Evolutionary conservation across 2,113 vertebrate species (phyloP).

Genomic region (Penelope pileata): DNA sequence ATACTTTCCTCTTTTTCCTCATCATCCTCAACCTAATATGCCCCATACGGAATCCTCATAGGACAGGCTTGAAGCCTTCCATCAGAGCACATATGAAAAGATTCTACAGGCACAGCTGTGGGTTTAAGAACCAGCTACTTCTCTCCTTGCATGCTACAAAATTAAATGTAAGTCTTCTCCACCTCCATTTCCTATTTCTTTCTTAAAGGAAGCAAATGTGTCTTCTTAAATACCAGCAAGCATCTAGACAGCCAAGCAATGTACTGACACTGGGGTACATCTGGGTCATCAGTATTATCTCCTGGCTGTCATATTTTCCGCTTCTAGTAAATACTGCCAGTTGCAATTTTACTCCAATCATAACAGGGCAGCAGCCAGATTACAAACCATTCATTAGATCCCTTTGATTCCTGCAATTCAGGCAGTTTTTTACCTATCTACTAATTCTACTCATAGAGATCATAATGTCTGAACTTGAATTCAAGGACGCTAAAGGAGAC

Average conservation of each 20-base stretch:
- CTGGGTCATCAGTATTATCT: not conserved
- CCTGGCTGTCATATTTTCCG: not conserved
- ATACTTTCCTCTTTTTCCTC: not conserved
- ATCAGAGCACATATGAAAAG: not conserved
- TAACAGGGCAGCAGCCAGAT: slow-evolving; percentile 1
- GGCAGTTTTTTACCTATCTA: not conserved
- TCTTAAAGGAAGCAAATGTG: not conserved
- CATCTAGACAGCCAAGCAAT: not conserved
- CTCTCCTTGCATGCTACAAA: not conserved
- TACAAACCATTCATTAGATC: slow-evolving; percentile 22
- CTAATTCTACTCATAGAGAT: not conserved
- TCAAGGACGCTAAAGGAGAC: not conserved
- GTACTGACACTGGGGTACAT: not conserved
- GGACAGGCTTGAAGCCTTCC: not conserved
- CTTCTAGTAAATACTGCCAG: not conserved
- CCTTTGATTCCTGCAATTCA: slow-evolving; percentile 2
- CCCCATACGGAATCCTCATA: not conserved
- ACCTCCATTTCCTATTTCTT: not conserved
- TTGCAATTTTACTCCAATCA: not conserved
- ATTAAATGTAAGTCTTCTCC: not conserved
- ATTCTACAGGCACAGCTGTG: not conserved
- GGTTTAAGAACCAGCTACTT: not conserved
- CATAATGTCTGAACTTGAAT: slow-evolving; percentile 5
- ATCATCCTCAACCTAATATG: not conserved
- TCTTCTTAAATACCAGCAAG: not conserved